phyloP scores from a whole-genome alignment of 2,888 invertebrate genomes.

The Tetheella fluctuosa region DNA sequence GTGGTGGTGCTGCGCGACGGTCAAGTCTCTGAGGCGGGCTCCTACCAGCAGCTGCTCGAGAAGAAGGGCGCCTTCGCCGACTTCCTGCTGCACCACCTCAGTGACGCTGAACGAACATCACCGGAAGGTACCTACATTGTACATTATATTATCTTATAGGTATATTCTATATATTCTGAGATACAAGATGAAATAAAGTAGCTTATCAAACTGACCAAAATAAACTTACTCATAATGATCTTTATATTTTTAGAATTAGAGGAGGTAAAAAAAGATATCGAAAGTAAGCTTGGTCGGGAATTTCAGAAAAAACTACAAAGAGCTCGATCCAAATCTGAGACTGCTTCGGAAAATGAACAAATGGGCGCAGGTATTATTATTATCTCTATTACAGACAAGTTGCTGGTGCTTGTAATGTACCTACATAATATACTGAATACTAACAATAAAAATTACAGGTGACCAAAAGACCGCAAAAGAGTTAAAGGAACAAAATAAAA shows the following conservation, averaged over 20 bases:
- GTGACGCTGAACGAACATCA: slow-evolving; percentile 84
- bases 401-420: too few species aligned
- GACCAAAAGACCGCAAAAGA: slow-evolving; percentile 74
- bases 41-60: slow-evolving; percentile 93
- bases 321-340: slow-evolving; percentile 89
- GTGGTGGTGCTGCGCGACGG: slow-evolving; percentile 95
- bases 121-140: slow-evolving; percentile 61
- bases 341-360: slow-evolving; percentile 87
- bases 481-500: slow-evolving; percentile 86
- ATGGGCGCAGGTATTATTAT: slow-evolving; percentile 52
- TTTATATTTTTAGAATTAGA: slow-evolving; percentile 63
- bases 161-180: too few species aligned
- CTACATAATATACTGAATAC: neutral
- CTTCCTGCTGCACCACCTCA: slow-evolving; percentile 91
- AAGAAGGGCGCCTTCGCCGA: slow-evolving; percentile 95
- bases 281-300: slow-evolving; percentile 87
- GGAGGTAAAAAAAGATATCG: slow-evolving; percentile 90
- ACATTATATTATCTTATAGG: too few species aligned
- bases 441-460: slow-evolving; percentile 44
- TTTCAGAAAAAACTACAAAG: slow-evolving; percentile 87
- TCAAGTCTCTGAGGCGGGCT: slow-evolving; percentile 93
- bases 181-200: too few species aligned
- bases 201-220: too few species aligned
- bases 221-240: neutral
- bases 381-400: too few species aligned